Conservation (phyloP, 2,888 invertebrate genomes). For the Andrena flavipes region DNA sequence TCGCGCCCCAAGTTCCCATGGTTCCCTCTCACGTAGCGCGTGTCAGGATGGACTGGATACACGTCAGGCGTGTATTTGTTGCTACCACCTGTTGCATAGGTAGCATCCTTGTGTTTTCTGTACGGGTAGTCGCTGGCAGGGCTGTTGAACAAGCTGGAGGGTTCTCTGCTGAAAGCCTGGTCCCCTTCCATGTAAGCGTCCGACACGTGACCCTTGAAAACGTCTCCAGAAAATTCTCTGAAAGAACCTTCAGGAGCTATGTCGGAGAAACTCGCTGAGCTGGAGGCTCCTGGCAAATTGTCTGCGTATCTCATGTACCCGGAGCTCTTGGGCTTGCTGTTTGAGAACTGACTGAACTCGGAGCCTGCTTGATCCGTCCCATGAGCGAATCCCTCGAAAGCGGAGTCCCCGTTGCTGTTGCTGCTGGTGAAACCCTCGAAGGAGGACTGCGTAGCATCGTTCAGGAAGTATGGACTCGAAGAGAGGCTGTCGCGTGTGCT, state of each 20-base stretch:
- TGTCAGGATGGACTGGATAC: conserved; percentile 46
- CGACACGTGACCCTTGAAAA: conserved; percentile 3
- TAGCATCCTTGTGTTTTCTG: conserved; percentile 61
- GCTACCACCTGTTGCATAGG: conserved; percentile 22
- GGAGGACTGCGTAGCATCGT: conserved; percentile 55
- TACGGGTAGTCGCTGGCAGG: conserved; percentile 61
- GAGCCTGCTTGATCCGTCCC: conserved; percentile 47
- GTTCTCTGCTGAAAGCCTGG: conserved; percentile 42
- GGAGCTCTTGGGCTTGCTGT: conserved; percentile 29
- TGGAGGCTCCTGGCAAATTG: conserved; percentile 40
- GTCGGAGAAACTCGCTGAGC: conserved; percentile 44
- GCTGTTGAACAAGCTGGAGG: conserved; percentile 53
- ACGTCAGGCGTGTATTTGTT: conserved; percentile 50
- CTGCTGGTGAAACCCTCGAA: conserved; percentile 64
- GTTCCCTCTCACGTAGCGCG: conserved; percentile 60
- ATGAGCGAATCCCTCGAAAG: conserved; percentile 56
- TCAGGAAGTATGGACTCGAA: conserved; percentile 65
- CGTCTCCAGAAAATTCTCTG: conserved; percentile 45
- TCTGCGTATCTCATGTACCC: conserved; percentile 38
- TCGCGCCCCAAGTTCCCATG: conserved; percentile 44
- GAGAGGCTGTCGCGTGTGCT: conserved; percentile 53
- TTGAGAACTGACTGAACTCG: conserved; percentile 48
- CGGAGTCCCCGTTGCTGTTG: conserved; percentile 62
- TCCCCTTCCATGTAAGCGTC: conserved; percentile 50
- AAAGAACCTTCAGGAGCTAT: conserved; percentile 24